Evolutionary conservation across 2,113 vertebrate genomes (phyloP).

Genomic region (Oryzias woworae): DNA sequence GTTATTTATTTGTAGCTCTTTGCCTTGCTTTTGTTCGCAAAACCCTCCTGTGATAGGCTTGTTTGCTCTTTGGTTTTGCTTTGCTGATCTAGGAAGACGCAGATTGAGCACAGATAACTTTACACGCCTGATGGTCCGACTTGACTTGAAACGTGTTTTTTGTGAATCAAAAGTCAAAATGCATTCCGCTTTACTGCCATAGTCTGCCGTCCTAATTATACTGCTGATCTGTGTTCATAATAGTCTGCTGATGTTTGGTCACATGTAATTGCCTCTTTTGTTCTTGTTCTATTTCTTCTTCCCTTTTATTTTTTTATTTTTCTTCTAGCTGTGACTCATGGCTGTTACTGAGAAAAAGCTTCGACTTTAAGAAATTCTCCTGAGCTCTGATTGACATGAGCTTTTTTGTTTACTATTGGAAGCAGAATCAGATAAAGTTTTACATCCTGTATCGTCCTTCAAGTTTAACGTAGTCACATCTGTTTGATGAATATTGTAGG

Average conservation of each 20-base stretch:
- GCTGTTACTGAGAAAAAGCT: constrained; percentile 15
- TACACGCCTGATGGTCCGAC: constrained; percentile 61
- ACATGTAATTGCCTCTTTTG: background rate
- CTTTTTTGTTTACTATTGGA: constrained; percentile 31
- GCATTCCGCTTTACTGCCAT: constrained; percentile 6
- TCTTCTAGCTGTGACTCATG: constrained; percentile 33
- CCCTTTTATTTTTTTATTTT: constrained; percentile 7
- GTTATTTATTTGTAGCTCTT: constrained; percentile 70
- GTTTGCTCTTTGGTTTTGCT: constrained; percentile 69
- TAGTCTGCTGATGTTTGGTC: background rate
- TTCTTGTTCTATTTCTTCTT: constrained; percentile 1
- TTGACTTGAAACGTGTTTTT: background rate
- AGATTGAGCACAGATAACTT: constrained; percentile 61
- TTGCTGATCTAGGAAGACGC: constrained; percentile 65
- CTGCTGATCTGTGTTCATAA: background rate
- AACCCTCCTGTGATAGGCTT: constrained; percentile 70
- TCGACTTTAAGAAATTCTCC: constrained; percentile 31
- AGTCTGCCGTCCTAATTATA: constrained; percentile 22
- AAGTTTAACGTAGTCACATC: constrained; percentile 51
- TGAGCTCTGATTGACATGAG: constrained; percentile 53
- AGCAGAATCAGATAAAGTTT: constrained; percentile 43
- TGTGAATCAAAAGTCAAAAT: constrained; percentile 29
- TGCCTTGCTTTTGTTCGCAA: constrained; percentile 74
- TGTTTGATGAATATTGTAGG: constrained; percentile 67
- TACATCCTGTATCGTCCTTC: constrained; percentile 33